Evolutionary conservation across 2,797 vertebrate genomes (phyloP).

Genomic region (Paguma larvata): DNA sequence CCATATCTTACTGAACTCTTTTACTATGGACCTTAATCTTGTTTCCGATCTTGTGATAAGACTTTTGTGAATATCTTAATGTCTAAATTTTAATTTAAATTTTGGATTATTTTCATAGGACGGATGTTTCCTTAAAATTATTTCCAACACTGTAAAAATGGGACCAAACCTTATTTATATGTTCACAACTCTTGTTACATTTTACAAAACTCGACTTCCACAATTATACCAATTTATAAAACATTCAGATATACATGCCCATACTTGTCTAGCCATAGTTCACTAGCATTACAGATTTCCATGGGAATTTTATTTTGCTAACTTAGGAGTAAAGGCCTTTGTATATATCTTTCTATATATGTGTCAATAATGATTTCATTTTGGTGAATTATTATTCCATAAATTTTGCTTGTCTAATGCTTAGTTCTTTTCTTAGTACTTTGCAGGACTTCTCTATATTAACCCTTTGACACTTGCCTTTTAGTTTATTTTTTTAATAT

Average conservation of each 20-base stretch:
- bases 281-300: neutral
- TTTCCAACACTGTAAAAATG: neutral
- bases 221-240: neutral
- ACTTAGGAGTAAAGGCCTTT: neutral
- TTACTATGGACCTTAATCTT: neutral
- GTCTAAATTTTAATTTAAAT: slow-evolving; percentile 17
- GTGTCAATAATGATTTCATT: slow-evolving; percentile 19
- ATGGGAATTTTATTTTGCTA: neutral
- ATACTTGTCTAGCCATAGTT: neutral
- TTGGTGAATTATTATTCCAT: slow-evolving; percentile 22
- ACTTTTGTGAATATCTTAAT: neutral
- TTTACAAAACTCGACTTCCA: neutral
- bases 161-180: neutral
- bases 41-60: neutral
- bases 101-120: slow-evolving; percentile 26
- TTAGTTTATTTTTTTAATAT: slow-evolving; percentile 33
- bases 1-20: neutral
- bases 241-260: neutral
- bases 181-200: neutral
- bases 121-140: neutral
- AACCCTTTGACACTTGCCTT: neutral
- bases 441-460: neutral
- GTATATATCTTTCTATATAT: neutral
- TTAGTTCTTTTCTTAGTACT: neutral
- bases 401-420: neutral